phyloP scores from a whole-genome alignment of 2,113 vertebrate genomes.

The Edolisoma coerulescens region DNA sequence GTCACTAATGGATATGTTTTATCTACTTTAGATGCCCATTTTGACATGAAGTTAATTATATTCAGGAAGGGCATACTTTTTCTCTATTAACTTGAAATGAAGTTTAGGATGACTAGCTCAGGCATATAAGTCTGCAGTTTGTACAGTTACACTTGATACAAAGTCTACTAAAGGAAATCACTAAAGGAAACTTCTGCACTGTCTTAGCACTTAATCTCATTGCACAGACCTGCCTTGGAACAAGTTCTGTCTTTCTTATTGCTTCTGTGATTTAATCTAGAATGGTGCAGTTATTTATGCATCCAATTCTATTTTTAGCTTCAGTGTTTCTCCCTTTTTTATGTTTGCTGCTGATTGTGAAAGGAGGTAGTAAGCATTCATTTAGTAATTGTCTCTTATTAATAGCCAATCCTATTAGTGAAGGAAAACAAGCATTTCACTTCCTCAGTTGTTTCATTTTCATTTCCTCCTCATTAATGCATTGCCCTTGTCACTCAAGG shows the following conservation, averaged over 20 bases:
- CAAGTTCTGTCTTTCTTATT: background rate
- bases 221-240: background rate
- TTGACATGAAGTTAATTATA: background rate
- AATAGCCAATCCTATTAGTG: background rate
- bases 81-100: background rate
- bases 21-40: background rate
- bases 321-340: background rate
- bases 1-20: background rate
- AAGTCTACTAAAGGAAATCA: background rate
- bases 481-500: background rate
- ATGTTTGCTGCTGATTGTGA: constrained; percentile 45
- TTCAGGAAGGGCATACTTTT: background rate
- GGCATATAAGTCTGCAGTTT: background rate
- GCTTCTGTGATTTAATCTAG: background rate
- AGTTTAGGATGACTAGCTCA: background rate
- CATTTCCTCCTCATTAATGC: constrained; percentile 30
- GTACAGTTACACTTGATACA: background rate
- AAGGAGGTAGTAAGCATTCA: constrained; percentile 21
- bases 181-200: background rate
- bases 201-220: background rate
- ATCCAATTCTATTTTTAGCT: constrained; percentile 23
- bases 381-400: constrained; percentile 53
- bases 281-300: background rate
- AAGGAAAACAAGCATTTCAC: constrained; percentile 23
- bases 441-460: constrained; percentile 2